Conservation (phyloP, 2,888 invertebrate species). For the Trichogramma evanescens region DNA sequence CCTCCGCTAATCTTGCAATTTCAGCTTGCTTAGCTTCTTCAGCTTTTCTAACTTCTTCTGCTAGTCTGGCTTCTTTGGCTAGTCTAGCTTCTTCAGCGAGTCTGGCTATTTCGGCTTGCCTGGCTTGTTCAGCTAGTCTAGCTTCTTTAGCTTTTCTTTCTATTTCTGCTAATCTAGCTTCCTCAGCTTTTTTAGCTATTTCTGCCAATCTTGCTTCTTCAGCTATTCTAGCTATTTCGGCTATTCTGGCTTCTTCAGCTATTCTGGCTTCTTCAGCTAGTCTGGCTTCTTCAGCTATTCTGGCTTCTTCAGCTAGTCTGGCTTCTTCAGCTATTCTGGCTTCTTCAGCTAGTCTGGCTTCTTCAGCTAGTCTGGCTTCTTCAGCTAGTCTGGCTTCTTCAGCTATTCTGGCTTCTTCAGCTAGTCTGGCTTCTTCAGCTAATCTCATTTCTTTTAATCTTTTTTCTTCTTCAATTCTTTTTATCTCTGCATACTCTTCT, state of each 20-base stretch:
- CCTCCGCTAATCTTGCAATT: no score
- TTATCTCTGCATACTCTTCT: background rate
- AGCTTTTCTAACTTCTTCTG: background rate
- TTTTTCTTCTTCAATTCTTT: background rate
- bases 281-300: background rate
- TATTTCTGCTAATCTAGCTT: background rate
- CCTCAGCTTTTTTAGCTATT: background rate
- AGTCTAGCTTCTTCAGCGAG: background rate
- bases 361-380: background rate
- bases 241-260: background rate
- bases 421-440: conserved; percentile 4
- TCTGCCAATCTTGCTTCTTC: background rate
- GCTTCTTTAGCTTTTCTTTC: background rate
- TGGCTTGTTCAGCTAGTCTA: no score
- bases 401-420: background rate
- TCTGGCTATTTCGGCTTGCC: no score
- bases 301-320: background rate
- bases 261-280: background rate
- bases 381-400: background rate
- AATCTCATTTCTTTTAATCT: background rate
- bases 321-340: background rate
- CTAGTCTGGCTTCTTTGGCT: background rate
- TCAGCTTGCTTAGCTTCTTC: background rate
- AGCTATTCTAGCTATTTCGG: background rate
- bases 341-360: background rate